Base-by-base conservation (phyloP, 2,113 vertebrate species). In the Mormyrus lacerda region DNA sequence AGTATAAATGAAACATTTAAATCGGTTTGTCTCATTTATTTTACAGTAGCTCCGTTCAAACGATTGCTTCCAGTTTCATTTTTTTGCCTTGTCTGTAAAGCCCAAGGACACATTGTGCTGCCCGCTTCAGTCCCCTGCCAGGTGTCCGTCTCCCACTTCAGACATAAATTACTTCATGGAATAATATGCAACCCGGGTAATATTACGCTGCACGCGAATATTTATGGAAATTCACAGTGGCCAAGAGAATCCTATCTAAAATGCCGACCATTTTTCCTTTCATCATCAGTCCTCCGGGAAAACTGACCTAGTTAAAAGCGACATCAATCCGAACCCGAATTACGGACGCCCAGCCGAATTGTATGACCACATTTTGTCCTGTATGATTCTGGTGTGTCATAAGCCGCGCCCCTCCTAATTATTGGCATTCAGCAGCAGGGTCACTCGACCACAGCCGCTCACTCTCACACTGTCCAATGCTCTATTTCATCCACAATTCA, bases 91-190 rank as follows among this genome's bases (percentile, higher is more conserved):
- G 73, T 73, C 61, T 55, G n/a, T 35, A 82, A 76, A 61, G 92
- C 89, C 87, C 92, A 93, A 93, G 92, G 93, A 69, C 92, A 50
- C 87, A 55, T 69, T 89, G 48, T 89, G 89, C 90, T 88, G 24
- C 35, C 87, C 90, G 89, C 48, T 87, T n/a, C 55, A 88, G 88
- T 89, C 87, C 11, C 84, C 19, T 69, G 45, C 42, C 90, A 88
- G 42, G 90, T 88, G 85, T 85, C 83, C 86, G 90, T 89, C 89
- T 87, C 89, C 83, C 89, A 85, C 89, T 69, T 88, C 61, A 88
- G 89, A 51, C 87, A 69, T 87, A 90, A 91, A 65, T 87, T 89
- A 79, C 82, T 91, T 91, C 82, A 90, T 61, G 89, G 89, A 90
- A 85, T 89, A 91, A 90, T 50, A 90, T 51, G 88, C 44, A 91